Percentiles rank a stretch among this genome's conserved stretches.
Conservation (phyloP, 1,140 invertebrate genomes). For the Lasioglossum baleicum region DNA sequence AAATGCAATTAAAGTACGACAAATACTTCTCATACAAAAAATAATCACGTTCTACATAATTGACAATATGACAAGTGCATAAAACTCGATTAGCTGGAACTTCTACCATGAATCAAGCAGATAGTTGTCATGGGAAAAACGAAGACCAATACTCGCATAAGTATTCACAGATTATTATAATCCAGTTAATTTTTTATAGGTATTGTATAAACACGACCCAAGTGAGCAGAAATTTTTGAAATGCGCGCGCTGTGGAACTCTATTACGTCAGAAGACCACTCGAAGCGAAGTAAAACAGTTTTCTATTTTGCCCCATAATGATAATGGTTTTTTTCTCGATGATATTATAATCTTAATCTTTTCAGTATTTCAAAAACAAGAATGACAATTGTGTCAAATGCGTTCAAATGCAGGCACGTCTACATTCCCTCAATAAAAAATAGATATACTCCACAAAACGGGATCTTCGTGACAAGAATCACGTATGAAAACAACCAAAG, state of each 20-base stretch:
- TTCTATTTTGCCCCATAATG: not conserved
- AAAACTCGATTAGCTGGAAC: no score
- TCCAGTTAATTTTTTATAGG: not conserved
- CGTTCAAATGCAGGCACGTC: not conserved
- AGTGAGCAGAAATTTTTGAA: not conserved
- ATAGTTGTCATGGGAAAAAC: not conserved
- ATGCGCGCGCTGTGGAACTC: not conserved
- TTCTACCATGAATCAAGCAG: not conserved
- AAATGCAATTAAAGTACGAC: conserved; percentile 11
- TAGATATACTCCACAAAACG: not conserved
- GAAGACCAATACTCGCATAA: not conserved
- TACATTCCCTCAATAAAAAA: not conserved
- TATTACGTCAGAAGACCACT: not conserved
- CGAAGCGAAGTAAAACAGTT: not conserved
- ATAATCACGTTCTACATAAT: not conserved
- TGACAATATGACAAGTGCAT: no score
- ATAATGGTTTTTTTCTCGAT: not conserved
- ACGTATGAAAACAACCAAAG: no score
- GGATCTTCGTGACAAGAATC: no score
- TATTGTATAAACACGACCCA: not conserved
- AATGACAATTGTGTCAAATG: conserved; percentile 27
- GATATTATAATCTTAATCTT: not conserved
- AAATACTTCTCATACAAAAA: not conserved
- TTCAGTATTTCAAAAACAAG: conserved; percentile 15
- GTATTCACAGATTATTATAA: not conserved